Evolutionary conservation across 2,888 invertebrate species (phyloP).

Genomic region (Synanthedon formicaeformis): DNA sequence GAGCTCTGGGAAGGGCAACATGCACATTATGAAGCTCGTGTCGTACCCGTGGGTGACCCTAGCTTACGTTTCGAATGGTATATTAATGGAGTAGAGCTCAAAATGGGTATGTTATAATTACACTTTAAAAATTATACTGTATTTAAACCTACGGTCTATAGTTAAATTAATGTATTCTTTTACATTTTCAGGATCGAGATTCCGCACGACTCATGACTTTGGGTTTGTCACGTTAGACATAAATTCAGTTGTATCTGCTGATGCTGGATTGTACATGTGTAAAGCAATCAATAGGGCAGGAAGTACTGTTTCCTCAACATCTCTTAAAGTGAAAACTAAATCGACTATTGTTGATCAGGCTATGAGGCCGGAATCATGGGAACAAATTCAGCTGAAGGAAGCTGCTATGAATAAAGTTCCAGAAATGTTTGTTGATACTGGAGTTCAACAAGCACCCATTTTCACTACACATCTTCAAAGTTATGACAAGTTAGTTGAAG

Average conservation of each 20-base stretch:
- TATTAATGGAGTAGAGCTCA: conserved; percentile 92
- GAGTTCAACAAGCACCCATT: conserved; percentile 93
- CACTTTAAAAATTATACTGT: background rate
- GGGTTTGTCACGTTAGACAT: conserved; percentile 95
- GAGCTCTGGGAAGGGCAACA: conserved; percentile 93
- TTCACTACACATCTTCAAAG: conserved; percentile 92
- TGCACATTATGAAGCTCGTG: conserved; percentile 91
- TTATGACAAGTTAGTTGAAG: conserved; percentile 85
- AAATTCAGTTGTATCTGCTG: conserved; percentile 86
- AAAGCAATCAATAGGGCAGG: conserved; percentile 94
- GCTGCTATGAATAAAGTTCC: conserved; percentile 92
- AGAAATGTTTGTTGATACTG: conserved; percentile 86
- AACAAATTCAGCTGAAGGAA: conserved; percentile 91
- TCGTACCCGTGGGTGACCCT: conserved; percentile 94
- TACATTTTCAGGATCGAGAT: conserved; percentile 75
- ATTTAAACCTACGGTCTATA: background rate
- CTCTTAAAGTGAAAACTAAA: conserved; percentile 87
- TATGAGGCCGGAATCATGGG: conserved; percentile 91
- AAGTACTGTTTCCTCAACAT: conserved; percentile 92
- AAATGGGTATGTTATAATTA: conserved; percentile 76
- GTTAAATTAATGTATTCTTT: background rate
- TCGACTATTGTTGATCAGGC: conserved; percentile 86
- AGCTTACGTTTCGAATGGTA: conserved; percentile 95
- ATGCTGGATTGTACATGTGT: conserved; percentile 94
- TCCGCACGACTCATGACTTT: conserved; percentile 93